phyloP scores from a whole-genome alignment of 2,113 vertebrate species.

The Benitochromis conjunctus region DNA sequence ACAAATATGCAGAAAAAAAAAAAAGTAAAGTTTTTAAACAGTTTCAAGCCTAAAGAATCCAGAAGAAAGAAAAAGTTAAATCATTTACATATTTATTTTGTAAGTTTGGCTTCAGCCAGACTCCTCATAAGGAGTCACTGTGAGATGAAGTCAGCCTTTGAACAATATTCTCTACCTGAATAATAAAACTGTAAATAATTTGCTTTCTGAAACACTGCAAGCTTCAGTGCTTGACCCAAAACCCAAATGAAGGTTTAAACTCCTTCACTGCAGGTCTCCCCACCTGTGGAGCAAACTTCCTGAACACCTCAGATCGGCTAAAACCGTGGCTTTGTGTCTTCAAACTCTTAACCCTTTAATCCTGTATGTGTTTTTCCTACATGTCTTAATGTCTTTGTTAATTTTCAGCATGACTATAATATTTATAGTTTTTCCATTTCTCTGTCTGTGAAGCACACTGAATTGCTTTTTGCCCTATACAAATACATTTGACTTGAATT shows the following conservation, averaged over 20 bases:
- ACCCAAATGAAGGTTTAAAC: too few relatives aligned
- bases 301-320: not conserved
- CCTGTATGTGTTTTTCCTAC: not conserved
- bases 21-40: not conserved
- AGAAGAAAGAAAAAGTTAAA: not conserved
- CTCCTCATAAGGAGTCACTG: not conserved
- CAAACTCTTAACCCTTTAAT: not conserved
- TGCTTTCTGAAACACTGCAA: too few relatives aligned
- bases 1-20: not conserved
- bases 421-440: not conserved
- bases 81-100: not conserved
- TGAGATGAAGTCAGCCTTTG: not conserved
- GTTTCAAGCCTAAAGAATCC: not conserved
- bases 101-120: not conserved
- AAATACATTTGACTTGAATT: not conserved
- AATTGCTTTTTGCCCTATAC: not conserved
- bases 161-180: not conserved
- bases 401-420: not conserved
- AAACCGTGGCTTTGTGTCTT: not conserved
- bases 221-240: too few relatives aligned
- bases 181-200: not conserved
- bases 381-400: not conserved
- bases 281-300: too few relatives aligned
- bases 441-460: not conserved
- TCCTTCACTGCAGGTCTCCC: too few relatives aligned